Evolutionary conservation across 2,888 invertebrate species (phyloP).

Genomic region (Epicampocera succincta): DNA sequence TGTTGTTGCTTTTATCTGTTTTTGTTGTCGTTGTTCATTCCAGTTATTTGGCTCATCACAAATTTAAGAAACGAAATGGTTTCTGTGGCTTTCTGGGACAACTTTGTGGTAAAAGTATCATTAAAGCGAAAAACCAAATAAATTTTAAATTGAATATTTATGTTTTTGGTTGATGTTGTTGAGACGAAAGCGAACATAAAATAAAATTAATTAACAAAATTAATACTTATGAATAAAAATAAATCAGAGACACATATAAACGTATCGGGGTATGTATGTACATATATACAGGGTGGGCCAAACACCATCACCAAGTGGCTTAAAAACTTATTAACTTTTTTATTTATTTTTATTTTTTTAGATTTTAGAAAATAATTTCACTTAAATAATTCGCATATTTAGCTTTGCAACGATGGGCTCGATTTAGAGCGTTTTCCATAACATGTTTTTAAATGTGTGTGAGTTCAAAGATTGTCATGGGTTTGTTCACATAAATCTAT

Average conservation of each 20-base stretch:
- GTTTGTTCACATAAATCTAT: no score
- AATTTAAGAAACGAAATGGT: constrained; percentile 22
- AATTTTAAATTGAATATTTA: constrained; percentile 43
- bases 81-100: constrained; percentile 56
- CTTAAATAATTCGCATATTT: no score
- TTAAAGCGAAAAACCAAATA: constrained; percentile 4
- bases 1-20: constrained; percentile 27
- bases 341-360: no score
- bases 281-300: no score
- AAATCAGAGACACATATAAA: neutral
- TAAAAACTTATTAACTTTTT: no score
- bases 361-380: no score
- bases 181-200: neutral
- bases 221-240: neutral
- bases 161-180: neutral
- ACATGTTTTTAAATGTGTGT: no score
- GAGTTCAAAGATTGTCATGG: no score
- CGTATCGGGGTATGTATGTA: no score
- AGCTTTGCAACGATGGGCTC: no score
- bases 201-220: neutral
- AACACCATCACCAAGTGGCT: no score
- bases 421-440: no score
- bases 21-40: constrained; percentile 13
- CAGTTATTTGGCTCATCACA: constrained; percentile 26
- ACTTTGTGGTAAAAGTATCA: constrained; percentile 35